Percentiles rank a stretch among this genome's conserved stretches.
phyloP scores from a whole-genome alignment of 2,888 invertebrate genomes.

The Linyphia triangularis region DNA sequence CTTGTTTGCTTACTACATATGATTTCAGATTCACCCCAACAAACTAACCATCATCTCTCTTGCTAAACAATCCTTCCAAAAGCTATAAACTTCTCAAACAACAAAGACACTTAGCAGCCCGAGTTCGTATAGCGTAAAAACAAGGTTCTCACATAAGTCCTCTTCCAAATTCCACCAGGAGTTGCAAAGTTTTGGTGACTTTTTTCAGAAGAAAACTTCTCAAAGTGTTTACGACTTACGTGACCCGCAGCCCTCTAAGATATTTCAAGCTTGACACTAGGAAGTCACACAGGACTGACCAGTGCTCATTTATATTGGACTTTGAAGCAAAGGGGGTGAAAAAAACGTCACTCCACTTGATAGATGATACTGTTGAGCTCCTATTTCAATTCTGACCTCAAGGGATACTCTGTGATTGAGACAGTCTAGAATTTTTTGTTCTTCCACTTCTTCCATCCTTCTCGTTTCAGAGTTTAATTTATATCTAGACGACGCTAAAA shows the following conservation, averaged over 20 bases:
- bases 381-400: constrained; percentile 54
- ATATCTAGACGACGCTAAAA: constrained; percentile 49
- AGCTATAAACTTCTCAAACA: neutral
- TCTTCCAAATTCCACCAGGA: neutral
- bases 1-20: too few relatives aligned
- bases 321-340: neutral
- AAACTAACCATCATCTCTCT: too few relatives aligned
- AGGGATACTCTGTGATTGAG: constrained; percentile 46
- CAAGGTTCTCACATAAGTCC: neutral
- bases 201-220: constrained; percentile 8
- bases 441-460: neutral
- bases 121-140: neutral
- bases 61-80: too few relatives aligned
- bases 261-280: constrained; percentile 52
- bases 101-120: neutral
- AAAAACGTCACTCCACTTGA: constrained; percentile 34
- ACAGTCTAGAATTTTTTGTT: constrained; percentile 23
- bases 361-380: constrained; percentile 45
- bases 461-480: constrained; percentile 52
- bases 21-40: too few relatives aligned
- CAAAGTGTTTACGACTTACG: constrained; percentile 47
- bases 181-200: constrained; percentile 5
- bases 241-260: constrained; percentile 30
- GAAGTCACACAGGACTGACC: constrained; percentile 47
- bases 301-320: constrained; percentile 57